Evolutionary conservation across 2,113 vertebrate species (phyloP).

Genomic region (Sorex fumeus): DNA sequence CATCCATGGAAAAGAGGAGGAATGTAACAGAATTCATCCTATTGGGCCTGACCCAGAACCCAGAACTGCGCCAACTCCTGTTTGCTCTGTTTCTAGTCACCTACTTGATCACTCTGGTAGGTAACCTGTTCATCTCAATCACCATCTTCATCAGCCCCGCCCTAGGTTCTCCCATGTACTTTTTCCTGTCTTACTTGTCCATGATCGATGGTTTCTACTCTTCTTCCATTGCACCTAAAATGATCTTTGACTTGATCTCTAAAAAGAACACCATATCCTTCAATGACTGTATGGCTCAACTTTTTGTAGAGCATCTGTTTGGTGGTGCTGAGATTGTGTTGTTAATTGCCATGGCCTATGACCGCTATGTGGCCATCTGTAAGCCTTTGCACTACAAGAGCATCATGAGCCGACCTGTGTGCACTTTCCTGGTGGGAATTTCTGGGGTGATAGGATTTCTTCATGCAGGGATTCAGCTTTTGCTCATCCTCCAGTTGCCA

Average conservation of each 20-base stretch:
- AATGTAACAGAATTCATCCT: constrained; percentile 38
- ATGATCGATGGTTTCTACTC: constrained; percentile 50
- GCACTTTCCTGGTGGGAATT: neutral
- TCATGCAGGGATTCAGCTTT: constrained; percentile 40
- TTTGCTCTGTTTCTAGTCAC: neutral
- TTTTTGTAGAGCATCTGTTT: constrained; percentile 57
- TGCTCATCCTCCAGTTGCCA: constrained; percentile 9
- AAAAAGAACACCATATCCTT: constrained; percentile 61
- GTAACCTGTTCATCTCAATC: constrained; percentile 38
- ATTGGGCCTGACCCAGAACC: constrained; percentile 36
- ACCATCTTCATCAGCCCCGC: constrained; percentile 34
- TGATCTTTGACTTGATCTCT: constrained; percentile 20
- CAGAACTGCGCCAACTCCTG: constrained; percentile 21
- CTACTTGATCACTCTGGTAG: constrained; percentile 20
- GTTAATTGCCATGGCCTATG: neutral
- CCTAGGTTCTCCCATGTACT: constrained; percentile 51
- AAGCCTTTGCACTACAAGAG: neutral
- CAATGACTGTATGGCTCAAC: constrained; percentile 63
- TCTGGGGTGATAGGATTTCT: constrained; percentile 6
- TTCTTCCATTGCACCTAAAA: constrained; percentile 37
- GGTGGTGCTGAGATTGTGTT: constrained; percentile 42
- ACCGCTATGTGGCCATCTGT: neutral
- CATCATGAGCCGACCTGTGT: neutral
- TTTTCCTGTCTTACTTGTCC: constrained; percentile 49
- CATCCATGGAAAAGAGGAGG: neutral